Evolutionary conservation across 2,113 vertebrate genomes (phyloP), one percentile per base, ranked within the genome.

Genomic region (Syrrhaptes paradoxus): DNA sequence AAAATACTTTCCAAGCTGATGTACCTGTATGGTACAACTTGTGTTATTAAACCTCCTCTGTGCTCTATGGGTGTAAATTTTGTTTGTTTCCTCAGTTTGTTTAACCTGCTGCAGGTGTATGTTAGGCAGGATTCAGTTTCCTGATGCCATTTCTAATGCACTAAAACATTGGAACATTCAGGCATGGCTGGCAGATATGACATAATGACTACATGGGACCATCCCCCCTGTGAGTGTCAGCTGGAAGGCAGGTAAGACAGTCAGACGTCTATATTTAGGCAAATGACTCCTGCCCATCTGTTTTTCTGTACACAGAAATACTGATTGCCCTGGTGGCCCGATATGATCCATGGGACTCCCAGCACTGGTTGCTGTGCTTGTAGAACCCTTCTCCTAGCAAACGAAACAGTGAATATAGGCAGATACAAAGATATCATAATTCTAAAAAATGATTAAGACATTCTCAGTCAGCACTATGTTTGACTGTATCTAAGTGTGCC

Each of bases 371-470:
- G 28, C 5, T 62, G 4, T 36, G 6, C 17, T 77, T 49, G 13
- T 73, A 87, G 7, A 6, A 77, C 14, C 10, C n/a, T 84, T 66
- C n/a, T 49, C 13, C 25, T 67, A 74, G 26, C 5, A 41, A 15
- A 18, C 4, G 8, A 73, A 9, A 17, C 4, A 46, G 4, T 31
- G 8, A 71, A 70, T n/a, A 54, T 1, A 85, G 25, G 25, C 28
- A 87, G 12, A 85, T 24, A 78, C 3, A 54, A 95, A 77, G 21
- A 66, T 11, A 2, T 24, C 11, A 16, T 58, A 25, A 71, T 86
- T 66, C 17, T 73, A n/a, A 67, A 83, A 73, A 73, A 51, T 0
- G 0, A 38, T 31, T 61, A 63, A 78, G 17, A 34, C 0, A 14
- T 34, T 86, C 51, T 85, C 12, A 61, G 51, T 41, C 22, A 48